Base-by-base conservation (phyloP, 2,888 invertebrate species). In the Drosophila paracracens region DNA sequence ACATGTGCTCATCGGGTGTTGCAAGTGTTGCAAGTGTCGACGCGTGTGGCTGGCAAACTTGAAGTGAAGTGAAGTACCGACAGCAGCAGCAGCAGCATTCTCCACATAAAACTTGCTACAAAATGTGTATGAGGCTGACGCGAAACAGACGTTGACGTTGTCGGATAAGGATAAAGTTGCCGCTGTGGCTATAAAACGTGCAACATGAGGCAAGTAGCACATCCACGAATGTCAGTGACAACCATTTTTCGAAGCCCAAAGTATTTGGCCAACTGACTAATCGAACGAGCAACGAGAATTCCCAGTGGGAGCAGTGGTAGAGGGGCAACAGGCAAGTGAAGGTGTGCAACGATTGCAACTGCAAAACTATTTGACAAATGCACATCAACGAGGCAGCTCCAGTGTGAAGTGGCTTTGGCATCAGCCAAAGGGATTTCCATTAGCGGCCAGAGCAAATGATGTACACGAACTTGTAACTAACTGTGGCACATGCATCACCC, bases 261-360 rank as follows among this genome's bases (percentile, higher is more conserved):
- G 81, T 87, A 87, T 85, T 83, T 80, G 86, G 86, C 78, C 80
- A 80, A 79, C 69, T 76, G 85, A 85, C 87, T 86, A 88, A 86
- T 86, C 85, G 85, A 86, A 88, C 82, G 69, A 38, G 56, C 25
- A 56, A 62, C 78, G 74, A 72, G 48, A 70, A 38, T 70, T 51
- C 62, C 59, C 63, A 51, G 57, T 53, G 54, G 69, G 40, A 50
- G 67, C 6, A n/a, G 21, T 46, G 46, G n/a, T 18, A 58, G 52
- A 38, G 51, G 57, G 56, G 38, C 46, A 58, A 43, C 40, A 43
- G 40, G 62, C 57, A 52, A 59, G 64, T 58, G 48, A 67, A 85
- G 86, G 83, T 88, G 83, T 77, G 61, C 60, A 54, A 59, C 59
- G 43, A 60, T 48, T 38, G 40, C 57, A 63, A 66, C 75, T 67